Conservation (phyloP, 2,888 invertebrate genomes). For the Anarsia innoxiella region DNA sequence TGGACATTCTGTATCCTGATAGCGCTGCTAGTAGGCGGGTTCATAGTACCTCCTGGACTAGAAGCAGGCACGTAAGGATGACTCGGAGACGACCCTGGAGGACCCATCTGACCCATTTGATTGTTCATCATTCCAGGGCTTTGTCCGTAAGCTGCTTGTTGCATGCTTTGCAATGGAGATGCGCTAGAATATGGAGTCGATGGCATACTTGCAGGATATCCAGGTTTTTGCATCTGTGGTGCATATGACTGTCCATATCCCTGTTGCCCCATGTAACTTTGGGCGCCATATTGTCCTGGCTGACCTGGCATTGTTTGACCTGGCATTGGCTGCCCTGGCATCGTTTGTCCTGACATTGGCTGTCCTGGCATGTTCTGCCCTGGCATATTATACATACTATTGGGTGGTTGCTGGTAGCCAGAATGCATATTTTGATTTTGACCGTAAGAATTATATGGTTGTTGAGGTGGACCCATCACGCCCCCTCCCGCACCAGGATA, state of each 20-base stretch:
- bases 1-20: slow-evolving; percentile 63
- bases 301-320: slow-evolving; percentile 42
- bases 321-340: slow-evolving; percentile 47
- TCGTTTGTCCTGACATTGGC: slow-evolving; percentile 41
- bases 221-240: slow-evolving; percentile 43
- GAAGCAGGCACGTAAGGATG: slow-evolving; percentile 42
- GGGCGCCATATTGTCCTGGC: slow-evolving; percentile 47
- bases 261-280: slow-evolving; percentile 44
- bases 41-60: slow-evolving; percentile 50
- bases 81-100: slow-evolving; percentile 35
- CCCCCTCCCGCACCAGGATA: slow-evolving; percentile 72
- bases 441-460: slow-evolving; percentile 40
- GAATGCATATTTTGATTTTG: slow-evolving; percentile 57
- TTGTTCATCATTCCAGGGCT: slow-evolving; percentile 28
- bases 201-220: slow-evolving; percentile 41
- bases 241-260: slow-evolving; percentile 47
- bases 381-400: slow-evolving; percentile 55
- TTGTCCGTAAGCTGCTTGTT: slow-evolving; percentile 60
- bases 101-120: slow-evolving; percentile 35
- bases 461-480: slow-evolving; percentile 57
- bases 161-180: slow-evolving; percentile 64
- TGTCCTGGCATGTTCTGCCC: slow-evolving; percentile 48
- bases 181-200: slow-evolving; percentile 45
- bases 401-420: slow-evolving; percentile 37
- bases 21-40: slow-evolving; percentile 36